phyloP scores from a whole-genome alignment of 2,888 invertebrate species.

The Xanthia icteritia region DNA sequence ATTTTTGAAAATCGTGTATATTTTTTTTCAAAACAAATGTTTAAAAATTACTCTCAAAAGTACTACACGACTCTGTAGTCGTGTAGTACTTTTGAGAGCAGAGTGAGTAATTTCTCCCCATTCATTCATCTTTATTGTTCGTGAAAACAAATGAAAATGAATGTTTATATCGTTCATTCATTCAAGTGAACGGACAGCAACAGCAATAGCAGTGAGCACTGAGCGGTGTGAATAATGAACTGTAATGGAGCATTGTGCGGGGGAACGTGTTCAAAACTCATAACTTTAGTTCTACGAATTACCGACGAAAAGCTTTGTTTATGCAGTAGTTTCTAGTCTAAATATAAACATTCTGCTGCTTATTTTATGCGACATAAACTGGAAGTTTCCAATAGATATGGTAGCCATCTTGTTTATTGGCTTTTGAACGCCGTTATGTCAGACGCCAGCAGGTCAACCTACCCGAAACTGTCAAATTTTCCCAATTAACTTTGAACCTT shows the following conservation, averaged over 20 bases:
- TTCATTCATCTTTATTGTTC: slow-evolving; percentile 5
- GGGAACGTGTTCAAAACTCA: slow-evolving; percentile 17
- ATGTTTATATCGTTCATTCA: slow-evolving; percentile 25
- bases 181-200: slow-evolving; percentile 7
- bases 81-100: too few relatives aligned
- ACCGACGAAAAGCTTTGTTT: not conserved
- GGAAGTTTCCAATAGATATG: not conserved
- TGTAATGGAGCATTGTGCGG: slow-evolving; percentile 36
- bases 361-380: not conserved
- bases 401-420: not conserved
- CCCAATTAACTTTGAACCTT: too few relatives aligned
- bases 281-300: slow-evolving; percentile 17
- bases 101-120: slow-evolving; percentile 2
- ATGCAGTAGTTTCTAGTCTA: slow-evolving; percentile 5
- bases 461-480: too few relatives aligned
- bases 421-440: not conserved
- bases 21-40: not conserved
- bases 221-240: slow-evolving; percentile 25
- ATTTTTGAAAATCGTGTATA: too few relatives aligned
- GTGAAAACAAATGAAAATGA: slow-evolving; percentile 12
- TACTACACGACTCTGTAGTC: too few relatives aligned
- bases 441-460: too few relatives aligned
- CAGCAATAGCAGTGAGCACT: slow-evolving; percentile 6
- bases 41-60: not conserved
- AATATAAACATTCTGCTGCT: slow-evolving; percentile 14